A percentile compares a stretch with the other conserved stretches of the same genome.
These are phyloP conservation scores for Luehdorfia chinensis DNA, from an alignment of 1,140 invertebrate species.

Conservation along the genomic window DNA sequence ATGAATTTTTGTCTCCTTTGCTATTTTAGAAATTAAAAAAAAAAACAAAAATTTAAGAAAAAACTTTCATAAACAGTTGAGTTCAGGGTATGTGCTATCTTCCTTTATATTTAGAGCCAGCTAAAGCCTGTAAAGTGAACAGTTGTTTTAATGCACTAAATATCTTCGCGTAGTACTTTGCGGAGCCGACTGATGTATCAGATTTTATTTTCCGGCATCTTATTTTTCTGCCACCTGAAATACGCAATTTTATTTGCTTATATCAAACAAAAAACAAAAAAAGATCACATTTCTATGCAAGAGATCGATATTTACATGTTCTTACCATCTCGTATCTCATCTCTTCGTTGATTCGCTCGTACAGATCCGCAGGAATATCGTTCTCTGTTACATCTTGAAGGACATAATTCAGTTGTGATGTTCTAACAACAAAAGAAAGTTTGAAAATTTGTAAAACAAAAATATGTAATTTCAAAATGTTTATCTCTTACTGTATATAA, in stretches of 20 bases:
- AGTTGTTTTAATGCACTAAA: slow-evolving; percentile 69
- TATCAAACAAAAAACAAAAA: slow-evolving; percentile 34
- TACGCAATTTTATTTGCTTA: slow-evolving; percentile 30
- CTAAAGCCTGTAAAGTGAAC: slow-evolving; percentile 67
- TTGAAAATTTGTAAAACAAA: not conserved
- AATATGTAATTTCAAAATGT: not conserved
- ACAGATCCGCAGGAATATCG: slow-evolving; percentile 94
- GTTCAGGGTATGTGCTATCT: slow-evolving; percentile 37
- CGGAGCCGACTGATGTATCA: slow-evolving; percentile 60
- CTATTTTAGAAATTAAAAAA: slow-evolving; percentile 17
- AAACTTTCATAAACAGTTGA: slow-evolving; percentile 9
- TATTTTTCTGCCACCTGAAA: slow-evolving; percentile 73
- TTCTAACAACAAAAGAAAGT: slow-evolving; percentile 41
- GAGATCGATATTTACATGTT: slow-evolving; percentile 68
- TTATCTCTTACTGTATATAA: slow-evolving; percentile 86
- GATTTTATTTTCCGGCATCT: slow-evolving; percentile 65
- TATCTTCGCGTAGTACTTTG: slow-evolving; percentile 66
- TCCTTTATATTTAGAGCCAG: slow-evolving; percentile 67
- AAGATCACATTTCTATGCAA: slow-evolving; percentile 18
- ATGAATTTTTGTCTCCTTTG: slow-evolving; percentile 28
- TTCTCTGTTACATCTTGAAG: slow-evolving; percentile 87
- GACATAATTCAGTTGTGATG: slow-evolving; percentile 68
- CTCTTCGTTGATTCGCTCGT: slow-evolving; percentile 94
- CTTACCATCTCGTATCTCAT: slow-evolving; percentile 94
- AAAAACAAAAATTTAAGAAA: slow-evolving; percentile 15